phyloP scores from a whole-genome alignment of 2,888 invertebrate species.

The Pyrrhia umbra region DNA sequence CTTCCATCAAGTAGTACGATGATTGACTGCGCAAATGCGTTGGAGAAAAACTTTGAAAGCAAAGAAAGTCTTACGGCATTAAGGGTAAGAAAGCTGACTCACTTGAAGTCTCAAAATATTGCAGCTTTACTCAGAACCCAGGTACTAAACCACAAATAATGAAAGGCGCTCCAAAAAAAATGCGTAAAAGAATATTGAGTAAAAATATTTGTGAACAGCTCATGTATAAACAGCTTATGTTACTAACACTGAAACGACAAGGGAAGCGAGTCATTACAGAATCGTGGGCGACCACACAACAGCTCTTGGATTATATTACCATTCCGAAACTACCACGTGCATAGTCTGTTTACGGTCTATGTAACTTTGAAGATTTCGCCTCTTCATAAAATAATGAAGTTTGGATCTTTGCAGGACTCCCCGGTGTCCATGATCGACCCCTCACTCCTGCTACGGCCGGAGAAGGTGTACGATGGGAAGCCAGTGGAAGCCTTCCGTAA shows the following conservation, averaged over 20 bases:
- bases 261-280: slow-evolving; percentile 22
- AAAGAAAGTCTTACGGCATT: no score
- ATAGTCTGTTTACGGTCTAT: background rate
- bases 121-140: no score
- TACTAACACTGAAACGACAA: slow-evolving; percentile 25
- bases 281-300: slow-evolving; percentile 23
- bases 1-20: no score
- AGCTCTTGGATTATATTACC: slow-evolving; percentile 10
- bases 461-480: slow-evolving; percentile 92
- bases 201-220: background rate
- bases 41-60: no score
- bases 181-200: background rate
- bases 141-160: background rate
- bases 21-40: no score
- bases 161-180: background rate
- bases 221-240: slow-evolving; percentile 44
- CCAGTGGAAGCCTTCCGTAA: slow-evolving; percentile 94
- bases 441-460: slow-evolving; percentile 94
- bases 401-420: slow-evolving; percentile 56
- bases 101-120: no score
- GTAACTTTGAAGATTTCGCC: background rate
- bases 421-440: slow-evolving; percentile 83
- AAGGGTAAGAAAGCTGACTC: no score
- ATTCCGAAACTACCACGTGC: slow-evolving; percentile 11
- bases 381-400: slow-evolving; percentile 36